phyloP scores from a whole-genome alignment of 2,113 vertebrate genomes.

The Erythrocercus mccallii region DNA sequence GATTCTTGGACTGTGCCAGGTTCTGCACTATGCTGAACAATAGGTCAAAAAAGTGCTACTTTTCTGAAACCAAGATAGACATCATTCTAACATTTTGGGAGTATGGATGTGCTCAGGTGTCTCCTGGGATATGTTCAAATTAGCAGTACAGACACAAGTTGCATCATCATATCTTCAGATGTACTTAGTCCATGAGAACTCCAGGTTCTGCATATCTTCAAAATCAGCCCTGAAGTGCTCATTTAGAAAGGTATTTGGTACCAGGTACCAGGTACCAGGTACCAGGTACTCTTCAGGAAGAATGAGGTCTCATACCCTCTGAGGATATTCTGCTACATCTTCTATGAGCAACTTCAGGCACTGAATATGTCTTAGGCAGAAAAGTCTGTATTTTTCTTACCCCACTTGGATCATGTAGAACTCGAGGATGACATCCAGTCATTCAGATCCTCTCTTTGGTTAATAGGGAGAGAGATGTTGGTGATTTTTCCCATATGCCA shows the following conservation, averaged over 20 bases:
- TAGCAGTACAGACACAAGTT: not conserved
- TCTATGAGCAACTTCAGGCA: not conserved
- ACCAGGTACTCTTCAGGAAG: not conserved
- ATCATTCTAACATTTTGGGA: not conserved
- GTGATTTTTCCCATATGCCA: not conserved
- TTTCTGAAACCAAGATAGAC: not conserved
- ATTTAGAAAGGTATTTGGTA: not conserved
- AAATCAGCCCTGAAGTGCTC: fast-evolving
- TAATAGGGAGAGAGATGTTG: not conserved
- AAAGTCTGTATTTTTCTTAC: not conserved
- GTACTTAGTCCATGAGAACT: not conserved
- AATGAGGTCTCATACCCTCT: not conserved
- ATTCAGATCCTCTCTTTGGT: not conserved
- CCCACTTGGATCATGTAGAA: not conserved
- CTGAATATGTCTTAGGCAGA: not conserved
- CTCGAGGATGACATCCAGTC: not conserved
- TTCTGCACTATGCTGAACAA: not conserved
- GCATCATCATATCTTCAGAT: not conserved
- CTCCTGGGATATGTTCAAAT: not conserved
- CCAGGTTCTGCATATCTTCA: fast-evolving
- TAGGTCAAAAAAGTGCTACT: not conserved
- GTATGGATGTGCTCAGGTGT: fast-evolving
- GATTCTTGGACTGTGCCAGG: not conserved
- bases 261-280: not conserved
- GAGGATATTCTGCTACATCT: not conserved